Evolutionary conservation across 2,888 invertebrate genomes (phyloP), one percentile per base, ranked within the genome.

Genomic region (Macropis europaea): DNA sequence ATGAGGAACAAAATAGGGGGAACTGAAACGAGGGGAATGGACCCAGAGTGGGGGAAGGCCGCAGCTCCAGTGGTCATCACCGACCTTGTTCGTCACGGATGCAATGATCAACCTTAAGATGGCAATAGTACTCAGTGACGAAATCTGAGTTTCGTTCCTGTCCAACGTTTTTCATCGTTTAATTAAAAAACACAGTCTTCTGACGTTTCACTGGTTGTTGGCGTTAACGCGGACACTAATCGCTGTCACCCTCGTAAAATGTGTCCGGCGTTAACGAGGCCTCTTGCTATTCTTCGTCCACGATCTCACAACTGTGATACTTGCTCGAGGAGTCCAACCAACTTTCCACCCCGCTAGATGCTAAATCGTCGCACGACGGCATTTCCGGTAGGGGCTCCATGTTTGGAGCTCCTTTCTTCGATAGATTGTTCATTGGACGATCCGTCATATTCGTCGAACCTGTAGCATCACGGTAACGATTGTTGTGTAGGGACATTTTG

Each of bases 271-370:
- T 70, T 50, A 70, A 57, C 32, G 74, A 62, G 48, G 63, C 81
- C 60, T 77, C 60, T 59, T 76, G 82, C 63, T 92, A 92, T 76
- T 93, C 92, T 66, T 92, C 92, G 77, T 95, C 94, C 0, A 94
- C 94, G 11, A 94, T 92, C 89, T 95, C 95, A 82, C 95, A 95
- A 85, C 95, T 95, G 86, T 95, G 95, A 86, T 94, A 95, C 84
- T 95, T 95, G 34, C 94, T 95, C 63, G 94, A 94, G 0, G 94
- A 94, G 81, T 95, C 95, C 17, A 94, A 91, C 91, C 94, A 95
- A 83, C 94, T 94, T 84, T 95, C 95, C 0, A 94, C 94, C 4
- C 92, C 93, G 63, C 91, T 92, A 45, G 92, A 91, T 0, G 94
- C 93, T 13, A 94, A 89, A 80, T 94, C 93, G 71, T 94, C 94